These are phyloP conservation scores for Pogoniulus pusillus DNA, from an alignment of 2,797 vertebrate genomes.

Conservation along the genomic window DNA sequence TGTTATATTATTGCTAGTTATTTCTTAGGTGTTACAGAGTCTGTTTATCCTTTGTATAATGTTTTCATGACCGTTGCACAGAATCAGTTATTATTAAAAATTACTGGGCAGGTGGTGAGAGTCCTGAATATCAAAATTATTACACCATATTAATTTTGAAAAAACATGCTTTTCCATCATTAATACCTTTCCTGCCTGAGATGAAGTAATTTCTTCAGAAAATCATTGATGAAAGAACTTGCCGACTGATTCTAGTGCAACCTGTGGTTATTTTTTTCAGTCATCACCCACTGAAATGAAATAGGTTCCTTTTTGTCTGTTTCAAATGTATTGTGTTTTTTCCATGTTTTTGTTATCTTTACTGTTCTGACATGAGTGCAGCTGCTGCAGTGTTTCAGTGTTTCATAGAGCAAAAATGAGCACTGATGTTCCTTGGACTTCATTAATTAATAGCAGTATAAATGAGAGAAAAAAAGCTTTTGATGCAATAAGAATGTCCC, in stretches of 20 bases:
- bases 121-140: too few species aligned
- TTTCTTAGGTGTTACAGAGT: too few species aligned
- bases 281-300: neutral
- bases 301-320: neutral
- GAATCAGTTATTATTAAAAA: too few species aligned
- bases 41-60: too few species aligned
- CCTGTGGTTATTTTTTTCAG: neutral
- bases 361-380: neutral
- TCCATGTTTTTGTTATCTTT: neutral
- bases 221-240: neutral
- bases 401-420: neutral
- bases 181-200: neutral
- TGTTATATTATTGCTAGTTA: too few species aligned
- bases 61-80: too few species aligned
- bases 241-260: neutral
- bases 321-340: neutral
- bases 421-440: neutral
- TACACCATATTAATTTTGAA: too few species aligned
- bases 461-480: neutral
- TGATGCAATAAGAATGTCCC: neutral
- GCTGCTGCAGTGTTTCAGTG: neutral
- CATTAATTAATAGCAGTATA: neutral
- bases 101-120: too few species aligned
- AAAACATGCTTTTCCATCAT: too few species aligned
- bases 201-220: neutral